Percentiles rank a stretch among this genome's conserved stretches.
Conservation (phyloP, 2,888 invertebrate species). For the Luperina testacea region DNA sequence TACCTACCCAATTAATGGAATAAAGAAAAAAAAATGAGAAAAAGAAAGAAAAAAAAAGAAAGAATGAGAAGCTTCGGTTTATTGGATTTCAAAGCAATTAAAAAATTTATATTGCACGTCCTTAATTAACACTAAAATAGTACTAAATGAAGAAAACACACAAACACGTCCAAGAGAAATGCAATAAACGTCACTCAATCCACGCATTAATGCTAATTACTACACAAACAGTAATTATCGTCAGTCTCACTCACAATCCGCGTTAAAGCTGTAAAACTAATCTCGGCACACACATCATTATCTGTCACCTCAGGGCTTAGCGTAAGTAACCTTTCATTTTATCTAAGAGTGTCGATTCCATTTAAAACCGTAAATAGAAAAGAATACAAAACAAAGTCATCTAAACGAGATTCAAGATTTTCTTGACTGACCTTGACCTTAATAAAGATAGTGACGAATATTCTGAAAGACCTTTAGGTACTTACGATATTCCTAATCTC, state of each 20-base stretch:
- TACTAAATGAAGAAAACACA: neutral
- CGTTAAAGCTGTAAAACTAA: slow-evolving; percentile 25
- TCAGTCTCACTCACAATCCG: slow-evolving; percentile 25
- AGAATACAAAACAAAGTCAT: neutral
- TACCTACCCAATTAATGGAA: too few relatives aligned
- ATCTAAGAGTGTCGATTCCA: neutral
- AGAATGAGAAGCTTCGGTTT: neutral
- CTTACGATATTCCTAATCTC: neutral
- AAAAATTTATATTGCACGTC: neutral
- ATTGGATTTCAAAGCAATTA: neutral
- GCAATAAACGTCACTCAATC: slow-evolving; percentile 3
- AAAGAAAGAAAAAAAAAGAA: neutral
- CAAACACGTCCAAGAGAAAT: slow-evolving; percentile 10
- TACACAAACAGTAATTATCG: slow-evolving; percentile 24
- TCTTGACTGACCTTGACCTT: neutral
- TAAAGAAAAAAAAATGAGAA: too few relatives aligned
- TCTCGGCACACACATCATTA: slow-evolving; percentile 22
- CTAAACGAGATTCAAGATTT: neutral
- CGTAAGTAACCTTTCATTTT: slow-evolving; percentile 5
- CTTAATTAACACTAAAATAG: neutral
- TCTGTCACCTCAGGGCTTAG: slow-evolving; percentile 20
- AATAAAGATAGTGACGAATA: neutral
- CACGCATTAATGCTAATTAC: slow-evolving; percentile 4
- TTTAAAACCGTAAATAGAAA: neutral
- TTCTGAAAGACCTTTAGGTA: neutral